A percentile compares a stretch with the other conserved stretches of the same genome.
These are phyloP conservation scores for Scaptomyza polygonia DNA, from an alignment of 2,888 invertebrate species.

Conservation along the genomic window DNA sequence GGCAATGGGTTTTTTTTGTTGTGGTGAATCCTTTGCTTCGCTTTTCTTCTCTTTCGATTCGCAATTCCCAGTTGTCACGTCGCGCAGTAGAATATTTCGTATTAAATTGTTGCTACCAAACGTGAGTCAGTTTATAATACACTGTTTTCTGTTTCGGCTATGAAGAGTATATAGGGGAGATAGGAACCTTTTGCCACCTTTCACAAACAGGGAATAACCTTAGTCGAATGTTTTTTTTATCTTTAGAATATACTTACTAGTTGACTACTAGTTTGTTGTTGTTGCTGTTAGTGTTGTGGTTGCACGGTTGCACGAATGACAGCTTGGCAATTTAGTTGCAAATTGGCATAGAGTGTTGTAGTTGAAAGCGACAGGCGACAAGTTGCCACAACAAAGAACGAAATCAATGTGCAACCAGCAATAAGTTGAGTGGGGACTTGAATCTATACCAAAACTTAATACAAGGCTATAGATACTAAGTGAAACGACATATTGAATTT, in stretches of 20 bases:
- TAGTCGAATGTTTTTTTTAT: not conserved
- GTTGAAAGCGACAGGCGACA: conserved; percentile 56
- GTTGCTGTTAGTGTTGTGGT: conserved; percentile 18
- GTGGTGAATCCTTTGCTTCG: conserved; percentile 1
- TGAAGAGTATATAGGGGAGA: not conserved
- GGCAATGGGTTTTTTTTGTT: conserved; percentile 21
- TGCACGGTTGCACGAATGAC: conserved; percentile 52
- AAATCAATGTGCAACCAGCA: conserved; percentile 40
- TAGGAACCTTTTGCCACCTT: not conserved
- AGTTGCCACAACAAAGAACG: conserved; percentile 45
- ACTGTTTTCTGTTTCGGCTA: not conserved
- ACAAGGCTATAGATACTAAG: conserved; percentile 2
- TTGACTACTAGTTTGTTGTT: conserved; percentile 17
- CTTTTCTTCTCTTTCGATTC: not conserved
- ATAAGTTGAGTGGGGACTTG: not conserved
- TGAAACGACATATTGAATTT: conserved; percentile 1
- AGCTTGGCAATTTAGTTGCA: conserved; percentile 70
- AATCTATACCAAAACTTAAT: not conserved
- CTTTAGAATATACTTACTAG: not conserved
- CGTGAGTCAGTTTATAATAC: conserved; percentile 56
- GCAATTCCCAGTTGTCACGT: conserved; percentile 65
- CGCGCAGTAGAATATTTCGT: conserved; percentile 49
- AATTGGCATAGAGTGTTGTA: conserved; percentile 70
- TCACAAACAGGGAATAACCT: not conserved
- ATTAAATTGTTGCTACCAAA: conserved; percentile 66